These are phyloP conservation scores for Cenopis cana DNA, from an alignment of 2,888 invertebrate species.

Conservation along the genomic window DNA sequence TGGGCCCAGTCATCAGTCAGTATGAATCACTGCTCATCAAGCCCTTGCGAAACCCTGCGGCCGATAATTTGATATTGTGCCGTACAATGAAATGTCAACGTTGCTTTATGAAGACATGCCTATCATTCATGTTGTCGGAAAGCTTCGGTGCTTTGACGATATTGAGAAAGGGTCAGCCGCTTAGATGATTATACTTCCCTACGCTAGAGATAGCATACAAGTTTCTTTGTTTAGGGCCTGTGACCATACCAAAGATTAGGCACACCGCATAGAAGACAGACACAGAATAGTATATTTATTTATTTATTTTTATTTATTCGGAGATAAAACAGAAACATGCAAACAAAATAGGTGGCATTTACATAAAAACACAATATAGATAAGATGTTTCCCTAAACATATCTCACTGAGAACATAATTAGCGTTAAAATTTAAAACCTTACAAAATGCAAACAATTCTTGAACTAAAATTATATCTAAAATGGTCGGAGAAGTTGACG, in stretches of 20 bases:
- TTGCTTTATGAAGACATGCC: constrained; percentile 22
- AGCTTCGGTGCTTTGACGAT: constrained; percentile 14
- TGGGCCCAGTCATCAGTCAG: not conserved
- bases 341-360: too few relatives aligned
- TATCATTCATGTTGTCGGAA: constrained; percentile 25
- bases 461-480: too few relatives aligned
- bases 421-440: too few relatives aligned
- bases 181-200: not conserved
- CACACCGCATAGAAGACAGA: too few relatives aligned
- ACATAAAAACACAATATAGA: too few relatives aligned
- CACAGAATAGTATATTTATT: too few relatives aligned
- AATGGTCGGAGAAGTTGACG: too few relatives aligned
- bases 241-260: not conserved
- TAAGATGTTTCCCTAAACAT: too few relatives aligned
- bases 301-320: too few relatives aligned
- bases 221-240: not conserved
- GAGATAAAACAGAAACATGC: too few relatives aligned
- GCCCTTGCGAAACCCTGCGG: constrained; percentile 22
- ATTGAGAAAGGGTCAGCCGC: constrained; percentile 3
- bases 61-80: constrained; percentile 28
- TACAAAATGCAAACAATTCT: too few relatives aligned
- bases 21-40: constrained; percentile 15
- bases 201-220: not conserved
- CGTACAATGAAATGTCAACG: constrained; percentile 41
- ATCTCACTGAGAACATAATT: too few relatives aligned